Conservation (phyloP, 1,140 invertebrate genomes). For the Hypothenemus hampei region DNA sequence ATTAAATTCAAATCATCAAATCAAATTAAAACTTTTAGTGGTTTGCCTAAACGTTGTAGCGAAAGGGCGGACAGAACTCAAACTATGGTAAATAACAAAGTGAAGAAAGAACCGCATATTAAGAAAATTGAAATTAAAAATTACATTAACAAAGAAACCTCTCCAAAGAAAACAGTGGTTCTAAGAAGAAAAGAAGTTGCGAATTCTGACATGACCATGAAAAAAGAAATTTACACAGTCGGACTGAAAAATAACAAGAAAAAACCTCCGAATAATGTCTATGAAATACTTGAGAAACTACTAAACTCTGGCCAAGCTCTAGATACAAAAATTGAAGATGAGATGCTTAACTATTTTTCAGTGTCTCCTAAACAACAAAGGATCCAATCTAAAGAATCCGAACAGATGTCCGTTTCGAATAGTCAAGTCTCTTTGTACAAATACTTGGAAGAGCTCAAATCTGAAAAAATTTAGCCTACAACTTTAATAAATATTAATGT, state of each 20-base stretch:
- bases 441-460: conserved; percentile 38
- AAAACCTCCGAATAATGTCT: conserved; percentile 7
- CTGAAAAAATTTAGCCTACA: neutral
- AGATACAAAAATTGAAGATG: conserved; percentile 26
- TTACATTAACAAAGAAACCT: neutral
- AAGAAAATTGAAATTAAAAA: conserved; percentile 5
- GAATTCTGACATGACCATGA: neutral
- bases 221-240: conserved; percentile 3
- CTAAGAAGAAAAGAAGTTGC: conserved; percentile 11
- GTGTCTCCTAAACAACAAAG: neutral
- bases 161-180: neutral
- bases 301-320: conserved; percentile 26
- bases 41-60: neutral
- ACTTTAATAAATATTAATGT: neutral
- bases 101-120: conserved; percentile 3
- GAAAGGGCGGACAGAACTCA: conserved; percentile 9
- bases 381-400: neutral
- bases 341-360: conserved; percentile 26
- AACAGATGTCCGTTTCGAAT: conserved; percentile 16
- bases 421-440: conserved; percentile 37
- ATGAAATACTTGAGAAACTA: conserved; percentile 34
- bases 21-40: neutral
- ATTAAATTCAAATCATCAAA: conserved; percentile 25
- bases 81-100: conserved; percentile 13
- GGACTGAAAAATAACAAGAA: conserved; percentile 5